These are phyloP conservation scores for Lagopus leucura DNA, from an alignment of 2,113 vertebrate genomes.

Conservation along the genomic window DNA sequence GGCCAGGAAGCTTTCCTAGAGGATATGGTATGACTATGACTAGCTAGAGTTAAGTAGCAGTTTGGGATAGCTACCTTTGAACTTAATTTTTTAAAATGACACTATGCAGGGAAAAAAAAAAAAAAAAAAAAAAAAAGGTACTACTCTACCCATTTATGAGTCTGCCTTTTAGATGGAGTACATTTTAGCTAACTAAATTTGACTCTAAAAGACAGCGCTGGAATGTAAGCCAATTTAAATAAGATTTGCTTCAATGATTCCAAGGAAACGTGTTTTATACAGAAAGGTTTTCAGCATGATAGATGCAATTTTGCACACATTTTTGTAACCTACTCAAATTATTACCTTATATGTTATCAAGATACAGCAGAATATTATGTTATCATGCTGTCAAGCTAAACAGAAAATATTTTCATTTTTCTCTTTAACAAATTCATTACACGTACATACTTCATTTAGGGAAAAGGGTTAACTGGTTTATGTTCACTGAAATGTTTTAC, in stretches of 20 bases:
- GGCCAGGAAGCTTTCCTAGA: neutral
- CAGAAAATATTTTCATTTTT: constrained; percentile 1
- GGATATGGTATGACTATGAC: neutral
- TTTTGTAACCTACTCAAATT: constrained; percentile 1
- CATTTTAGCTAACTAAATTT: constrained; percentile 11
- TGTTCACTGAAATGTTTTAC: constrained; percentile 2
- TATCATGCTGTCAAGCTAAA: neutral
- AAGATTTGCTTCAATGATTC: constrained; percentile 32
- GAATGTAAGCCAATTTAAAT: constrained; percentile 42
- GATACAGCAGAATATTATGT: neutral
- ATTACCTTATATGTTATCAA: neutral
- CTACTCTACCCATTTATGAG: neutral
- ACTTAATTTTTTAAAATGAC: neutral
- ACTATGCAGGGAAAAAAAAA: neutral
- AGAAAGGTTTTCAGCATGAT: neutral
- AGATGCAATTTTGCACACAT: neutral
- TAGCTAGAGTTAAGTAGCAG: neutral
- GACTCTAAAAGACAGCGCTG: constrained; percentile 3
- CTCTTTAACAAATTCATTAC: neutral
- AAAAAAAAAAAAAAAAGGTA: neutral
- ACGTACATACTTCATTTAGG: neutral
- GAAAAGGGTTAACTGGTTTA: constrained; percentile 13
- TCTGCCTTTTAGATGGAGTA: neutral
- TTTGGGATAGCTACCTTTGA: neutral
- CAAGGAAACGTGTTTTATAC: neutral